These are phyloP conservation scores for Tympanoctomys barrerae DNA, from an alignment of 2,797 vertebrate species.

Conservation along the genomic window DNA sequence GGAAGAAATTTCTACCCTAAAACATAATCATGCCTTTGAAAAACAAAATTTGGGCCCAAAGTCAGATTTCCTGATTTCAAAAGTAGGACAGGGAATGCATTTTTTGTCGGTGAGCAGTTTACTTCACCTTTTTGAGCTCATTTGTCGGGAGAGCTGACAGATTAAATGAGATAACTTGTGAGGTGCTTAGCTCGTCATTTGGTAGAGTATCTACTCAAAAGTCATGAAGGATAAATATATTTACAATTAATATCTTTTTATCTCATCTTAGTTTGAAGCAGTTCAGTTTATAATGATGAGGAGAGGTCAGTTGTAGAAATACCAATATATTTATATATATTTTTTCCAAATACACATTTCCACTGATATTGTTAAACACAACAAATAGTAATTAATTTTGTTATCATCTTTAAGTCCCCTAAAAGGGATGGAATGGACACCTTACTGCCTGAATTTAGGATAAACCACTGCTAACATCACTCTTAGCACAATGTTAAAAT, in stretches of 20 bases:
- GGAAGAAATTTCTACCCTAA: background rate
- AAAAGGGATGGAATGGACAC: background rate
- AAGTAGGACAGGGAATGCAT: background rate
- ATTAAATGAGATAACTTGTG: background rate
- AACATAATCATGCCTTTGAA: background rate
- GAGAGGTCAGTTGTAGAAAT: background rate
- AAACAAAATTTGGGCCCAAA: background rate
- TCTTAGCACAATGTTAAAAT: background rate
- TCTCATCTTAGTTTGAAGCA: background rate
- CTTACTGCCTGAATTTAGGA: background rate
- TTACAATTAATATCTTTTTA: background rate
- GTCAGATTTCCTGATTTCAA: background rate
- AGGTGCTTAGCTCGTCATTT: background rate
- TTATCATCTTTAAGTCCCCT: background rate
- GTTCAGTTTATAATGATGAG: background rate
- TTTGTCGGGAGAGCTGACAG: background rate
- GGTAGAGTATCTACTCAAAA: background rate
- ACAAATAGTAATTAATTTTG: background rate
- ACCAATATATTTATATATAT: too few relatives aligned
- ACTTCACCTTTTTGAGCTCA: background rate
- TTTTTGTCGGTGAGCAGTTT: background rate
- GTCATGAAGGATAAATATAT: background rate
- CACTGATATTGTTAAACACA: background rate
- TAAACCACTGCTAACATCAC: background rate
- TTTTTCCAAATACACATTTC: background rate